phyloP scores from a whole-genome alignment of 2,113 vertebrate genomes.

The Lampris incognitus region DNA sequence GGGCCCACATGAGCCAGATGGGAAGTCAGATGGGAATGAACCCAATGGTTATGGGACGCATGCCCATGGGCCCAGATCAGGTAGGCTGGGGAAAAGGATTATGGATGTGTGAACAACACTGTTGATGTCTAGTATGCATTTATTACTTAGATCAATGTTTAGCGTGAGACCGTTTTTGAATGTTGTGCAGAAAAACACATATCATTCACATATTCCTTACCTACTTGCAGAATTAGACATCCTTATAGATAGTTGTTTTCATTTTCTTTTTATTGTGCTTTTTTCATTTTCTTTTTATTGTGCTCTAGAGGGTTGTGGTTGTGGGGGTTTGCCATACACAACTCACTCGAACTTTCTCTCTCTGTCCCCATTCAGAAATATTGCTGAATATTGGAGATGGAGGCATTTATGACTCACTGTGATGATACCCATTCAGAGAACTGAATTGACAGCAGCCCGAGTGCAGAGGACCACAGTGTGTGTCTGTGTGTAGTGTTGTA shows the following conservation, averaged over 20 bases:
- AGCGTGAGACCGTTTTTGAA: background rate
- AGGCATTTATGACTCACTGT: constrained; percentile 59
- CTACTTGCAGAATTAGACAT: too few relatives aligned
- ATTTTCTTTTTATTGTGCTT: too few relatives aligned
- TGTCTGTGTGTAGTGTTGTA: constrained; percentile 48
- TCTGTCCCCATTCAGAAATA: constrained; percentile 70
- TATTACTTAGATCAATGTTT: constrained; percentile 13
- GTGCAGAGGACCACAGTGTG: constrained; percentile 34
- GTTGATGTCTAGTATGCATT: constrained; percentile 57
- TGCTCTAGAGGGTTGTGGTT: too few relatives aligned
- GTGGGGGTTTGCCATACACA: background rate
- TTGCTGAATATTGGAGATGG: constrained; percentile 67
- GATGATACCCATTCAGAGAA: constrained; percentile 63
- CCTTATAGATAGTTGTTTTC: too few relatives aligned
- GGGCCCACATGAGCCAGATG: constrained; percentile 84
- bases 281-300: too few relatives aligned
- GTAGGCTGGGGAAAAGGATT: constrained; percentile 72
- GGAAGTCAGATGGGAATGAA: constrained; percentile 89
- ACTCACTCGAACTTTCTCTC: background rate
- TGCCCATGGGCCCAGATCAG: constrained; percentile 93
- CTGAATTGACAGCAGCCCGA: constrained; percentile 45
- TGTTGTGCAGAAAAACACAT: too few relatives aligned
- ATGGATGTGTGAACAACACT: constrained; percentile 37
- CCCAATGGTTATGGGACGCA: constrained; percentile 86
- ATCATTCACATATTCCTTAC: too few relatives aligned